Evolutionary conservation across 2,888 invertebrate genomes (phyloP), one percentile per base, ranked within the genome.

Genomic region (Sesia apiformis): DNA sequence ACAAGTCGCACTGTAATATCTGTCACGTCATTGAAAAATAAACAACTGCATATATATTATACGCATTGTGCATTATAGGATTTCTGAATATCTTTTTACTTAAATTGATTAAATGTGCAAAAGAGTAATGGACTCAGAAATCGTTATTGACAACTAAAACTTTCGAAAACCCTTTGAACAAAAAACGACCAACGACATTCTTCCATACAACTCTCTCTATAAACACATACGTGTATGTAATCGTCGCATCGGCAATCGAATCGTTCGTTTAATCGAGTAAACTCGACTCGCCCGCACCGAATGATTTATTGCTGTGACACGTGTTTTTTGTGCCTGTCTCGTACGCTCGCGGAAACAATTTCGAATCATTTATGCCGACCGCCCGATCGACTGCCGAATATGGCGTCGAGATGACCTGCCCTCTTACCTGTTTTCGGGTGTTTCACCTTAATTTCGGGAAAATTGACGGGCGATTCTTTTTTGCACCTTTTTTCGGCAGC

Each of bases 261-360:
- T 81, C 77, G 76, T 77, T 73, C 81, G 79, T 81, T 85, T 84
- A 85, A 82, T 85, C 85, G 85, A 83, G 84, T 84, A 80, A 81
- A 81, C 79, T 78, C 76, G 73, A 78, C 75, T 81, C 74, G 79
- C 76, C 70, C 71, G 65, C 64, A 64, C 69, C 65, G 80, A 84
- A 87, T 89, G 88, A 88, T 89, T 89, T 89, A 89, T 86, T 84
- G 76, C 78, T 69, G 73, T 78, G 77, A 89, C 89, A 89, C 89
- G 83, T 86, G 78, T 77, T 88, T 89, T 89, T 88, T 88, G 84
- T 76, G 68, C 70, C 66, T 50, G 70, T 67, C 68, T 63, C 69
- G 67, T 63, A 63, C 74, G 73, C 76, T 81, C 76, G 78, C 85
- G 87, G 88, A 87, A 88, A 88, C 85, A 79, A 85, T 88, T 86